phyloP scores from a whole-genome alignment of 37 sponge, comb jelly and placozoan species.

The Chondrosia reniformis region DNA sequence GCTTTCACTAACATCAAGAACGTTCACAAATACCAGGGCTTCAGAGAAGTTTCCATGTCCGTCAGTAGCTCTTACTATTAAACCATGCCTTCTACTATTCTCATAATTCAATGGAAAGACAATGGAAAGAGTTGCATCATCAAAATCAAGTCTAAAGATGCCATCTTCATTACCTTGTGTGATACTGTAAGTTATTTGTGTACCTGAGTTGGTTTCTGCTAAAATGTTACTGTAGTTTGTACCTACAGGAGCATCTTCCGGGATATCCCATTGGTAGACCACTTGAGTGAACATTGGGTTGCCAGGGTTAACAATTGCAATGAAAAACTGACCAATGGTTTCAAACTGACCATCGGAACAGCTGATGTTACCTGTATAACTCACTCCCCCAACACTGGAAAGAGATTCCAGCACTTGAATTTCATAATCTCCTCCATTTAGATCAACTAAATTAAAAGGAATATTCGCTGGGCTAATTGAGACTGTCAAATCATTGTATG shows the following conservation, averaged over 20 bases:
- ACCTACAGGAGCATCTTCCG: constrained; percentile 32
- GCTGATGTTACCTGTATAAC: constrained; percentile 42
- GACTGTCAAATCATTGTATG: constrained; percentile 28
- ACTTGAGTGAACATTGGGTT: constrained; percentile 52
- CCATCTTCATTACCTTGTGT: constrained; percentile 42
- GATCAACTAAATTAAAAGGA: constrained; percentile 26
- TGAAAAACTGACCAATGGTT: constrained; percentile 36
- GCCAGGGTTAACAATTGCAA: constrained; percentile 48
- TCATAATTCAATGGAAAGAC: constrained; percentile 52
- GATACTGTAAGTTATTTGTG: constrained; percentile 38
- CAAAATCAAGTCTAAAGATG: constrained; percentile 48
- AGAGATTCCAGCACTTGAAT: constrained; percentile 41
- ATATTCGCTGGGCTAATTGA: not conserved
- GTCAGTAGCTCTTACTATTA: constrained; percentile 2
- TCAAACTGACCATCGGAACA: constrained; percentile 38
- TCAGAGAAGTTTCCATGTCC: constrained; percentile 21
- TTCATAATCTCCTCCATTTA: not conserved
- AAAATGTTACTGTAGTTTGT: constrained; percentile 10
- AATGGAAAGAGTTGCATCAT: constrained; percentile 39
- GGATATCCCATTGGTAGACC: constrained; percentile 49
- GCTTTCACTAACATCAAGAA: constrained; percentile 33
- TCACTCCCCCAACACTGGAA: not conserved
- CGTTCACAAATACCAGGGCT: constrained; percentile 32
- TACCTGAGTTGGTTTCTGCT: constrained; percentile 40
- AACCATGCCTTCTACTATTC: constrained; percentile 18